A percentile compares a stretch with the other conserved stretches of the same genome.
Conservation (phyloP, 2,113 vertebrate genomes). For the Hippocampus guttulatus region DNA sequence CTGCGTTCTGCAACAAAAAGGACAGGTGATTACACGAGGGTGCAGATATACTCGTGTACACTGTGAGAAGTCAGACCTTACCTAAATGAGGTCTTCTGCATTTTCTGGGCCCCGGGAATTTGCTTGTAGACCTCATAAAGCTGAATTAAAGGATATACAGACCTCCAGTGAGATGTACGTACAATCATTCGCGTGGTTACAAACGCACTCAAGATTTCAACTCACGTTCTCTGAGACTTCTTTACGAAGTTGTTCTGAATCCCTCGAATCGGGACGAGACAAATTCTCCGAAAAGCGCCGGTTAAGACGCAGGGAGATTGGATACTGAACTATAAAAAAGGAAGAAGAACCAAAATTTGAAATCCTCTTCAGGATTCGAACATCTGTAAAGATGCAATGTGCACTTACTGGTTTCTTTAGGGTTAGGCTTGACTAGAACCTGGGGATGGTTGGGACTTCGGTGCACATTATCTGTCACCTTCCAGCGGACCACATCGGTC, state of each 20-base stretch:
- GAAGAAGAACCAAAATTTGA: not conserved
- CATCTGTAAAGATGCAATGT: not conserved
- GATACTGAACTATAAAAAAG: conserved; percentile 77
- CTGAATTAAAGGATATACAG: conserved; percentile 61
- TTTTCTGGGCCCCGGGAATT: conserved; percentile 78
- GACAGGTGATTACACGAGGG: not conserved
- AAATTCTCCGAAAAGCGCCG: conserved; percentile 83
- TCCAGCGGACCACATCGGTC: conserved; percentile 86
- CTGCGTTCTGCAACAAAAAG: conserved; percentile 75
- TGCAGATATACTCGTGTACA: not conserved
- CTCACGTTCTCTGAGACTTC: conserved; percentile 90
- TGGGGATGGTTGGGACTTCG: conserved; percentile 61
- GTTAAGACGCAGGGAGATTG: conserved; percentile 84
- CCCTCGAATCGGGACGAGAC: conserved; percentile 72
- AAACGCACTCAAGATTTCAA: not conserved
- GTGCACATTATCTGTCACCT: conserved; percentile 90
- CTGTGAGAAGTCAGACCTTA: conserved; percentile 45
- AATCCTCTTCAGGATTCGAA: no score
- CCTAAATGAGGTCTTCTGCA: conserved; percentile 91
- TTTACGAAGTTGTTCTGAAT: conserved; percentile 79
- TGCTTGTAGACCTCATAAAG: conserved; percentile 85
- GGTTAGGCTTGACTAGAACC: conserved; percentile 68
- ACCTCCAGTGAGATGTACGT: not conserved
- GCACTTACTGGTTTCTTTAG: conserved; percentile 80
- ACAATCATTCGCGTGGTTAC: not conserved